Evolutionary conservation across 2,797 vertebrate species (phyloP), one percentile per base, ranked within the genome.

Genomic region (Danionella dracula): DNA sequence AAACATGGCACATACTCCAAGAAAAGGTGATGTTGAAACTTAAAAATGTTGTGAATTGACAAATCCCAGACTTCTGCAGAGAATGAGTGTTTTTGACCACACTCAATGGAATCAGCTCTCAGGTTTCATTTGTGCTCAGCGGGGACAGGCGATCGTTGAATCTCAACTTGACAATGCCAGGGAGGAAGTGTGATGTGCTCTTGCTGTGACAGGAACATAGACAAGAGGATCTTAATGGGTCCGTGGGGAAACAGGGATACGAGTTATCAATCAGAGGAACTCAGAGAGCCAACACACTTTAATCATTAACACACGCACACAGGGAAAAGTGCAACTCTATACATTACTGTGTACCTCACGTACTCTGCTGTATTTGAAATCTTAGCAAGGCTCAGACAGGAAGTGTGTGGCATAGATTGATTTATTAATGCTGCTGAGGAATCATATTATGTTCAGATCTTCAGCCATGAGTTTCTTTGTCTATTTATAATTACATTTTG

Each of bases 181-280:
- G 51, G 51, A 61, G 45, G 45, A 49, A 66, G 21, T 11, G 51
- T 20, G 15, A 54, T 42, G 60, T 61, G 19, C 53, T 61, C 49
- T 48, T 53, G 76, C 58, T 62, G 79, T 82, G 84, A 85, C 81
- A 79, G 81, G 83, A 86, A 86, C 83, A 83, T 80, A 79, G 84
- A 79, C 77, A 80, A 80, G 81, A 79, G 78, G 80, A 80, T 74
- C 80, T 83, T 88, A 90, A 89, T 88, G 83, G 84, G 85, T 37
- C 87, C 84, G 48, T 73, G 51, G 86, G 86, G 87, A 89, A 77
- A 75, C 58, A 71, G 56, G 35, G 73, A 78, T 66, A 56, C 50
- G 78, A 62, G 63, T 81, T 85, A 87, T 90, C 87, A 86, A 83
- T 88, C 86, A 84, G 74, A 76, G 6, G 75, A 79, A 78, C 75